phyloP scores from a whole-genome alignment of 2,888 invertebrate species.

The Drosophila mulleri region DNA sequence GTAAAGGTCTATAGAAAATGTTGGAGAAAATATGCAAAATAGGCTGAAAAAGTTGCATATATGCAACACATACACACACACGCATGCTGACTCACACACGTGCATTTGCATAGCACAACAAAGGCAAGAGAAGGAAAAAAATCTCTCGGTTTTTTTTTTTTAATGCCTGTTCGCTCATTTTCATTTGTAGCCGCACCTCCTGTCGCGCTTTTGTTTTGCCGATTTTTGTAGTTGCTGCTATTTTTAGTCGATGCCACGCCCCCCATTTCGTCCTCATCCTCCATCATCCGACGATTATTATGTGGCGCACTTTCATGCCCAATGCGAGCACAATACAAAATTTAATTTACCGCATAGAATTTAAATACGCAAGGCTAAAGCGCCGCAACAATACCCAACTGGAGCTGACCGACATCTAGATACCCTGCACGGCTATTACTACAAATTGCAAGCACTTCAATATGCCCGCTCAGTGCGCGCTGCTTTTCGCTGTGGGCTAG shows the following conservation, averaged over 20 bases:
- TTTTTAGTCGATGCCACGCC: constrained; percentile 40
- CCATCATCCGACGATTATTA: constrained; percentile 16
- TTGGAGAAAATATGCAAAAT: constrained; percentile 65
- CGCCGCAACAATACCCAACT: not conserved
- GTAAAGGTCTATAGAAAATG: constrained; percentile 31
- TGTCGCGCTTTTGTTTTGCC: constrained; percentile 41
- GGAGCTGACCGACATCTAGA: not conserved
- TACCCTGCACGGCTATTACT: constrained; percentile 21
- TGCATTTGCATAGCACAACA: constrained; percentile 29
- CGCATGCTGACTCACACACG: constrained; percentile 20
- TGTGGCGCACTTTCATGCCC: constrained; percentile 49
- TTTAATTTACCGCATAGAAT: constrained; percentile 75
- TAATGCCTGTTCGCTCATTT: constrained; percentile 44
- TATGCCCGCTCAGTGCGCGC: constrained; percentile 3
- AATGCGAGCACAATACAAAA: constrained; percentile 65
- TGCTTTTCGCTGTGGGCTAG: constrained; percentile 9
- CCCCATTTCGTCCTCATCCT: not conserved
- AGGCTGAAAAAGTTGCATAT: constrained; percentile 66
- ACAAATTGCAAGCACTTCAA: not conserved
- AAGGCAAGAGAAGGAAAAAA: constrained; percentile 17
- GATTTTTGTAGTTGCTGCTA: constrained; percentile 46
- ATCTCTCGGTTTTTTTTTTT: not conserved
- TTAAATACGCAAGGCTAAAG: constrained; percentile 48
- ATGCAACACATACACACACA: constrained; percentile 35
- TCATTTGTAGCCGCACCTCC: constrained; percentile 52